A percentile compares a stretch with the other conserved stretches of the same genome.
Evolutionary conservation across 2,888 invertebrate species (phyloP).

Genomic region (Scelioninae gen. 1): DNA sequence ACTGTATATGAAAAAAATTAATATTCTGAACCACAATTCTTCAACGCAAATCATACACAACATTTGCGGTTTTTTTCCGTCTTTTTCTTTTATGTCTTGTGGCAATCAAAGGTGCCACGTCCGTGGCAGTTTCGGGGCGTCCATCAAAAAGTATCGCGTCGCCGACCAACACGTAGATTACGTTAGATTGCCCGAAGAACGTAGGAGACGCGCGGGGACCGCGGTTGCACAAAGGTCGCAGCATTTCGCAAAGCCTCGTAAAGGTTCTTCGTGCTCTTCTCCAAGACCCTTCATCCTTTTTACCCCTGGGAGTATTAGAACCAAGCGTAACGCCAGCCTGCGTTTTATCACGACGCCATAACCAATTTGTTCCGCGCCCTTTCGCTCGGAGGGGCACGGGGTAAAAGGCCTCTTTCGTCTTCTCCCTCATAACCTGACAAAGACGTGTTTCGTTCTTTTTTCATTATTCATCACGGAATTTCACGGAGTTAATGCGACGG

Average conservation of each 20-base stretch:
- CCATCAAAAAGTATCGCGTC: slow-evolving; percentile 41
- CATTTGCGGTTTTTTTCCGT: background rate
- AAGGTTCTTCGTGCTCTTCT: slow-evolving; percentile 36
- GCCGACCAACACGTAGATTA: slow-evolving; percentile 46
- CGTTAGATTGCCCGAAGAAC: slow-evolving; percentile 24
- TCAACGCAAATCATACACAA: background rate
- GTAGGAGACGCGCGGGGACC: slow-evolving; percentile 20
- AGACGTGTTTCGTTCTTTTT: slow-evolving; percentile 46
- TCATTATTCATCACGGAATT: slow-evolving; percentile 52
- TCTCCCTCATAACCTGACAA: slow-evolving; percentile 50
- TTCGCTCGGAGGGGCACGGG: slow-evolving; percentile 18
- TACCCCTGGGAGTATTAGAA: slow-evolving; percentile 14
- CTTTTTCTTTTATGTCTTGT: background rate
- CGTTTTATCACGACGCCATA: slow-evolving; percentile 63
- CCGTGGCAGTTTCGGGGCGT: slow-evolving; percentile 13
- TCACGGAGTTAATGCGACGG: slow-evolving; percentile 51
- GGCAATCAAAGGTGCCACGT: background rate
- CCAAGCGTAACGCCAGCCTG: slow-evolving; percentile 37
- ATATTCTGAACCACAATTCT: too few species aligned
- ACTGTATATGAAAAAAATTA: too few species aligned
- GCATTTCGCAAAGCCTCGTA: slow-evolving; percentile 53
- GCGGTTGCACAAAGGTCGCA: slow-evolving; percentile 61
- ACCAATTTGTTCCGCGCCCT: slow-evolving; percentile 64
- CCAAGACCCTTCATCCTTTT: slow-evolving; percentile 6
- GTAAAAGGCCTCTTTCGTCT: slow-evolving; percentile 5